Conservation (phyloP, 2,797 vertebrate species). For the Botia kubotai region DNA sequence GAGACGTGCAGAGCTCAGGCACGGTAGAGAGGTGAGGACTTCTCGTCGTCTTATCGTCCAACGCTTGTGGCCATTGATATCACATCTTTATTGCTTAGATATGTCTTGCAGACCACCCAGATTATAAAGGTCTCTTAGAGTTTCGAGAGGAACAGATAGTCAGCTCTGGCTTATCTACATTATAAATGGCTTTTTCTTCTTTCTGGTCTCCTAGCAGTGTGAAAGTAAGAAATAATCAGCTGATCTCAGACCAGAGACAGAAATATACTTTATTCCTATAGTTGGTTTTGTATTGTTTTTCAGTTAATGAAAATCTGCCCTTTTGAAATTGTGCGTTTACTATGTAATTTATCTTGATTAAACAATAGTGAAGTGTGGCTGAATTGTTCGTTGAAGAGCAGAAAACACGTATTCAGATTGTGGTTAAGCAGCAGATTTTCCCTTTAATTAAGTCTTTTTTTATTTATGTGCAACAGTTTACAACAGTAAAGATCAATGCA, state of each 20-base stretch:
- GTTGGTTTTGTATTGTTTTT: slow-evolving; percentile 13
- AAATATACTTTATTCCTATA: background rate
- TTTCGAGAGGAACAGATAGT: slow-evolving; percentile 50
- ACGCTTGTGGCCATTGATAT: slow-evolving; percentile 35
- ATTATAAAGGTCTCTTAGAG: slow-evolving; percentile 46
- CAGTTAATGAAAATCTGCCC: background rate
- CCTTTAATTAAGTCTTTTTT: background rate
- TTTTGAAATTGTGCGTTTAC: slow-evolving; percentile 26
- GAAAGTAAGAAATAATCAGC: slow-evolving; percentile 11
- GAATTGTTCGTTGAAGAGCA: slow-evolving; percentile 37
- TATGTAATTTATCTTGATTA: slow-evolving; percentile 43
- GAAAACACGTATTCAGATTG: background rate
- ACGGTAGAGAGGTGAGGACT: slow-evolving; percentile 23
- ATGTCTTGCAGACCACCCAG: slow-evolving; percentile 42
- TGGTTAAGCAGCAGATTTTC: background rate
- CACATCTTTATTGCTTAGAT: slow-evolving; percentile 48
- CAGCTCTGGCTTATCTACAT: slow-evolving; percentile 55
- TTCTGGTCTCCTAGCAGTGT: background rate
- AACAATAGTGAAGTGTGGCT: slow-evolving; percentile 36
- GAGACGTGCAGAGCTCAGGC: background rate
- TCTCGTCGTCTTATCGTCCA: slow-evolving; percentile 19
- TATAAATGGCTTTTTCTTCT: slow-evolving; percentile 53
- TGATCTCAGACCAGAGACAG: slow-evolving; percentile 13
- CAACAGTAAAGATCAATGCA: slow-evolving; percentile 61
- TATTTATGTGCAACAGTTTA: slow-evolving; percentile 1